Percentiles rank a stretch among this genome's conserved stretches.
Evolutionary conservation across 2,888 invertebrate species (phyloP).

Genomic region (Hirudinaria manillensis): DNA sequence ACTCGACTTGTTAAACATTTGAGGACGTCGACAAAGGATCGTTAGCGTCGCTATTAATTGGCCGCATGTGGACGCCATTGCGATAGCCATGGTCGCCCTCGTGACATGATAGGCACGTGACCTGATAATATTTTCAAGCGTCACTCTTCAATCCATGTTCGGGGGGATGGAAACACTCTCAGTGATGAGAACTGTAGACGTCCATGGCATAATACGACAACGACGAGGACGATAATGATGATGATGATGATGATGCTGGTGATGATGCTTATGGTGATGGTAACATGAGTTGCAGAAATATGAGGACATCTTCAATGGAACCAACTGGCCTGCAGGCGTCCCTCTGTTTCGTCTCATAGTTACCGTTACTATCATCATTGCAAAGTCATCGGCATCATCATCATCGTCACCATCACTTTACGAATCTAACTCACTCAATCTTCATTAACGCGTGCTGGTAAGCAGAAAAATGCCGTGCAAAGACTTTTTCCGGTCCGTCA

Average conservation of each 20-base stretch:
- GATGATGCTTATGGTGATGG: neutral
- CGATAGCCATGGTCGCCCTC: neutral
- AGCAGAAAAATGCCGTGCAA: constrained; percentile 23
- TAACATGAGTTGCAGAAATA: constrained; percentile 9
- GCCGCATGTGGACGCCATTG: neutral
- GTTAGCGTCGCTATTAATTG: constrained; percentile 11
- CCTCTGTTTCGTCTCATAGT: no score
- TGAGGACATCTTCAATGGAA: constrained; percentile 1
- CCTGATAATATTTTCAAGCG: constrained; percentile 11
- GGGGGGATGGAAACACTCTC: no score
- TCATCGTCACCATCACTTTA: constrained; percentile 12
- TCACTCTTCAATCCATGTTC: neutral
- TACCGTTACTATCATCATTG: neutral
- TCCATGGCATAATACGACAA: no score
- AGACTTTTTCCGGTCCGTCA: constrained; percentile 24
- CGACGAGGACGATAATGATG: neutral
- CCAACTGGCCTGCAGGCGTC: no score
- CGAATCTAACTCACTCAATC: neutral
- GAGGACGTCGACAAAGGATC: neutral
- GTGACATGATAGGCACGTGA: neutral
- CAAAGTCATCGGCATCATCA: constrained; percentile 11
- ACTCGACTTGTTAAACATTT: no score
- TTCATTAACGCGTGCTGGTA: constrained; percentile 11
- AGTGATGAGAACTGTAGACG: no score
- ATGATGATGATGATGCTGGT: neutral